These are phyloP conservation scores for Doris montereyensis DNA, from an alignment of 2,888 invertebrate genomes.

Conservation along the genomic window DNA sequence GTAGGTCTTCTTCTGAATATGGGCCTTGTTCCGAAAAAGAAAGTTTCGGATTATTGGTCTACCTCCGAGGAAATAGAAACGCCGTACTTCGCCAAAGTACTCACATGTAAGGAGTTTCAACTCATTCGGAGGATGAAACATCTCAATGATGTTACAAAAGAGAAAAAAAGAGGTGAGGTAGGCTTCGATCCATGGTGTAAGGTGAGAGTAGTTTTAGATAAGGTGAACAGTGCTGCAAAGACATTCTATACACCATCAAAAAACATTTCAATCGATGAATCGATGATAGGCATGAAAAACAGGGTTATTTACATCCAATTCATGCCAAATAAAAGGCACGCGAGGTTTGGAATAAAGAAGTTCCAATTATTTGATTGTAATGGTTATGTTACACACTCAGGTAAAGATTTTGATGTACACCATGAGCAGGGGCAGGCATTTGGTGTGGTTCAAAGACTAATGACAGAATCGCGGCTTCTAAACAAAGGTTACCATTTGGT, in stretches of 20 bases:
- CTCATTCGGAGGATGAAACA: conserved; percentile 18
- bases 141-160: not conserved
- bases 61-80: not conserved
- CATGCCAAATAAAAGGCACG: conserved; percentile 22
- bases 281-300: not conserved
- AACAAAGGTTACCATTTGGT: conserved; percentile 23
- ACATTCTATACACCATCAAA: not conserved
- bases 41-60: not conserved
- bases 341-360: conserved; percentile 24
- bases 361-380: conserved; percentile 11
- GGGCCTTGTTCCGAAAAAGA: not conserved
- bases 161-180: not conserved
- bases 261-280: not conserved
- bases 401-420: conserved; percentile 29
- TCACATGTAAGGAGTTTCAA: not conserved
- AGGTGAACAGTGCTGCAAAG: not conserved
- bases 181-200: conserved; percentile 22
- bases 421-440: not conserved
- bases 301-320: conserved; percentile 22
- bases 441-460: not conserved
- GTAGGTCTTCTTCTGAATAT: not conserved
- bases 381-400: conserved; percentile 27
- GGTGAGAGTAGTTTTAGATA: not conserved
- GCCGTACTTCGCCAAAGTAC: conserved; percentile 2
- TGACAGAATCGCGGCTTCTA: not conserved